phyloP scores from a whole-genome alignment of 2,797 vertebrate species.

The Leptatherina wallacei region DNA sequence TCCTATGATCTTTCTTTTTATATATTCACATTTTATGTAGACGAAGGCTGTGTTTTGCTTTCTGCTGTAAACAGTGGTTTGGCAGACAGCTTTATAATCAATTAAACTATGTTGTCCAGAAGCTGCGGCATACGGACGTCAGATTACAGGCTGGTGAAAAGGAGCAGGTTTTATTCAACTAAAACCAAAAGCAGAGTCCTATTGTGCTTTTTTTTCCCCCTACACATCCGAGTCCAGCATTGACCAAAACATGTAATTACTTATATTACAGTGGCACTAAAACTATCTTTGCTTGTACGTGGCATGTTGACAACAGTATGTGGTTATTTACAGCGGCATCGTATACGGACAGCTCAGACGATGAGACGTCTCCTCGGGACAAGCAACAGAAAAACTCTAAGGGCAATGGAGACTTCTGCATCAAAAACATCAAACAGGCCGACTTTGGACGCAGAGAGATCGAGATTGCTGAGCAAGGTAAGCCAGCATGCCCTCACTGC shows the following conservation, averaged over 20 bases:
- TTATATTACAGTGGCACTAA: background rate
- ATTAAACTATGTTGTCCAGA: constrained; percentile 16
- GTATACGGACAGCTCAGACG: constrained; percentile 98
- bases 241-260: background rate
- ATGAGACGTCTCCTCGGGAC: constrained; percentile 96
- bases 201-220: constrained; percentile 17
- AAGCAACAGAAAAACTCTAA: constrained; percentile 99
- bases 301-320: background rate
- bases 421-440: constrained; percentile 98
- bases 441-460: constrained; percentile 98
- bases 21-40: background rate
- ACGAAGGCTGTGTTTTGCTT: background rate
- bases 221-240: background rate
- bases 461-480: constrained; percentile 96
- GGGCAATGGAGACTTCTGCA: constrained; percentile 95
- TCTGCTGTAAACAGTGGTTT: constrained; percentile 2
- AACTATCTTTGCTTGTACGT: background rate
- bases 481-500: background rate
- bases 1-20: background rate
- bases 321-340: constrained; percentile 88
- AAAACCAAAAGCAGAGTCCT: background rate
- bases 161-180: constrained; percentile 10
- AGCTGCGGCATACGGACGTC: constrained; percentile 19
- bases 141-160: constrained; percentile 33
- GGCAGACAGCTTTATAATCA: constrained; percentile 31